Conservation (phyloP, 2,888 invertebrate species). For the Rotaria sp. region DNA sequence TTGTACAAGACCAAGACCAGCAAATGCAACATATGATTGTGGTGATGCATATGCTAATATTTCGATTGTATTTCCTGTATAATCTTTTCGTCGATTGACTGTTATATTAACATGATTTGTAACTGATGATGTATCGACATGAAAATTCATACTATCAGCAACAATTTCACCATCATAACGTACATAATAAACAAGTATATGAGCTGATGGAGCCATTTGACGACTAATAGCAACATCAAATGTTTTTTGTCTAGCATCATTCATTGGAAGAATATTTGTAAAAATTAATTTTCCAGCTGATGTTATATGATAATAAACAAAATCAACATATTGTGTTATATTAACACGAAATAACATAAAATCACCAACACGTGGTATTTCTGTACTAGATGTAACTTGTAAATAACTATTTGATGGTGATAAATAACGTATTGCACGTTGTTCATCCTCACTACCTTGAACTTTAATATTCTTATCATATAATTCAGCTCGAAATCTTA, state of each 20-base stretch:
- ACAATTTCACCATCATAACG: constrained; percentile 73
- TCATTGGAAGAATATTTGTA: constrained; percentile 75
- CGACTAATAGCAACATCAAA: constrained; percentile 59
- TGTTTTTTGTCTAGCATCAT: constrained; percentile 52
- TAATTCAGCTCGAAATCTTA: constrained; percentile 30
- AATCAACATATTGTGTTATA: constrained; percentile 73
- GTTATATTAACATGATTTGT: constrained; percentile 54
- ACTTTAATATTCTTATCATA: constrained; percentile 35
- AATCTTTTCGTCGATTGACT: constrained; percentile 81
- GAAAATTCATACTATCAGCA: constrained; percentile 87
- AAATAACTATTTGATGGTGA: constrained; percentile 60
- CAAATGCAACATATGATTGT: constrained; percentile 83
- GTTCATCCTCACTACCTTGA: neutral
- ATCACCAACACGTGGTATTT: constrained; percentile 76
- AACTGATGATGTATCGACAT: constrained; percentile 75
- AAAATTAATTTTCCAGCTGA: constrained; percentile 62
- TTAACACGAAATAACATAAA: constrained; percentile 88
- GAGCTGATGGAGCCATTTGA: constrained; percentile 75
- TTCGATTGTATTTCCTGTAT: constrained; percentile 84
- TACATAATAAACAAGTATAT: constrained; percentile 78
- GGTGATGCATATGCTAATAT: constrained; percentile 86
- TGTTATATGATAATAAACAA: constrained; percentile 72
- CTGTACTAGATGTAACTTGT: constrained; percentile 76
- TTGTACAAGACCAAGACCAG: constrained; percentile 62
- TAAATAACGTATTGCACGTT: constrained; percentile 38